Percentiles rank a stretch among this genome's conserved stretches.
Evolutionary conservation across 2,888 invertebrate species (phyloP).

Genomic region (Cryptus armator): DNA sequence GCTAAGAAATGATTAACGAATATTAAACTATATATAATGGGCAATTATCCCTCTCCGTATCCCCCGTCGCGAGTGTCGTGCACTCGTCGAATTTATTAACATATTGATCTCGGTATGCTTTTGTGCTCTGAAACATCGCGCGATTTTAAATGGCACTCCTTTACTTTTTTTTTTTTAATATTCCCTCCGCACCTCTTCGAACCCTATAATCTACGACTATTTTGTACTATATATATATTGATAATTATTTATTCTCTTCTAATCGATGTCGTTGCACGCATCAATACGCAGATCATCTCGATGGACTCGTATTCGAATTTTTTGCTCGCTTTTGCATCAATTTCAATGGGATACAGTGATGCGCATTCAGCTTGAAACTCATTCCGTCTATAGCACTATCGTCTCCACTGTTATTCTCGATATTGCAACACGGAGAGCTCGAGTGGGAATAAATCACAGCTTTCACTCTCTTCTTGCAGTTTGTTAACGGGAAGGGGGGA

Average conservation of each 20-base stretch:
- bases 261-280: constrained; percentile 63
- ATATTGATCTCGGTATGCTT: not conserved
- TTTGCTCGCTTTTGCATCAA: constrained; percentile 12
- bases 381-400: constrained; percentile 30
- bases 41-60: constrained; percentile 62
- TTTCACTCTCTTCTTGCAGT: constrained; percentile 14
- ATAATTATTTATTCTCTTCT: constrained; percentile 35
- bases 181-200: constrained; percentile 4
- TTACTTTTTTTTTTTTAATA: not conserved
- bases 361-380: constrained; percentile 50
- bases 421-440: constrained; percentile 5
- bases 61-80: constrained; percentile 52
- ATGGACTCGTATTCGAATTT: constrained; percentile 11
- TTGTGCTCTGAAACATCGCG: not conserved
- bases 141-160: not conserved
- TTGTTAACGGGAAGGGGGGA: not conserved
- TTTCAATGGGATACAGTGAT: constrained; percentile 40
- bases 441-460: constrained; percentile 7
- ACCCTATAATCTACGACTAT: not conserved
- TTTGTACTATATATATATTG: constrained; percentile 9
- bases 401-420: not conserved
- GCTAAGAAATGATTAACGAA: not conserved
- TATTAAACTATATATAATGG: constrained; percentile 32
- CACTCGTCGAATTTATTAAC: no score
- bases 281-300: constrained; percentile 27